Evolutionary conservation across 2,113 vertebrate genomes (phyloP), one percentile per base, ranked within the genome.

Genomic region (Solenodon paradoxus): DNA sequence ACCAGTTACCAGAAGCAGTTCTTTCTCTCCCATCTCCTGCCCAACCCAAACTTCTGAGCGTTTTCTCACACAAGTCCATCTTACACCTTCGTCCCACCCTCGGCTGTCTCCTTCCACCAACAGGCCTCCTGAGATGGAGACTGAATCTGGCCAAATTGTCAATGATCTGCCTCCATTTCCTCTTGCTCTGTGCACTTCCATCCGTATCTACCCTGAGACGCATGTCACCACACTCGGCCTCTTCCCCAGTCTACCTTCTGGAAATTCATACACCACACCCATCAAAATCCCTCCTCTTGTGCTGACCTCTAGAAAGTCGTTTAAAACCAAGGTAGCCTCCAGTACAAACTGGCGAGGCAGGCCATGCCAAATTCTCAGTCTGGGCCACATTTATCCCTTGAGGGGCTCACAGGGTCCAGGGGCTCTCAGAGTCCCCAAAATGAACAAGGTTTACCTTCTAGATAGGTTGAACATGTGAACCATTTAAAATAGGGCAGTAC

Each of bases 11-110:
- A 2, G 11, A 13, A 61, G 35, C 20, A 9, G 1, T 20, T n/a
- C 55, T 16, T 59, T 88, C 30, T 51, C 38, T 51, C 40, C 2
- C 4, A 2, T 72, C 35, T 22, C 53, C 10, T 17, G 12, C 40
- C 20, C 13, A 0, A 53, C 53, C 75, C 2, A 42, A 5, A 61
- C 42, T 79, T 77, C 80, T 57, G 3, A 7, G 72, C 22, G 40
- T 59, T 19, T 24, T 19, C 59, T 35, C 6, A 12, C 0, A 24
- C 0, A 16, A 17, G 9, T 51, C 11, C 40, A 9, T 9, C 19
- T 68, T 20, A n/a, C 13, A 13, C 17, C 22, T 1, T 2, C 9
- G 15, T 12, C 5, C 28, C 19, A 3, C 4, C 15, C 16, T 19
- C 12, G 24, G 22, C 19, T 1, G 10, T 45, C 69, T 61, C 16